These are phyloP conservation scores for Pseudochirops corinnae DNA, from an alignment of 2,797 vertebrate species.

Conservation along the genomic window DNA sequence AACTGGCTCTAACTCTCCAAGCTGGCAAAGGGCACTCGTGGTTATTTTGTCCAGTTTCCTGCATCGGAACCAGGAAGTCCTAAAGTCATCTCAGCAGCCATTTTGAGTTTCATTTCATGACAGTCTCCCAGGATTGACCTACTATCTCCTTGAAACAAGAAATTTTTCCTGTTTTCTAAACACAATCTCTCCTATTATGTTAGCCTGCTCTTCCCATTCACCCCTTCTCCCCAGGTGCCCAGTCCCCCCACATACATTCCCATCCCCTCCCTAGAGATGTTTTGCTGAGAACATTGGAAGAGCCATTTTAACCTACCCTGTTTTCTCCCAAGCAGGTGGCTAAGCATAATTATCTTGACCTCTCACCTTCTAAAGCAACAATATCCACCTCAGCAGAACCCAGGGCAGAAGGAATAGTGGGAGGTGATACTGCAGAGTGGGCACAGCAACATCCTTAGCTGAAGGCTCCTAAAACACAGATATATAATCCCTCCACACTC, in stretches of 20 bases:
- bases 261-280: slow-evolving; percentile 19
- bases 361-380: slow-evolving; percentile 76
- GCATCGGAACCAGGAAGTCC: slow-evolving; percentile 33
- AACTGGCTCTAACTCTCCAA: slow-evolving; percentile 33
- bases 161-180: slow-evolving; percentile 40
- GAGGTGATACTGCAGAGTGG: slow-evolving; percentile 60
- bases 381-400: slow-evolving; percentile 61
- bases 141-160: neutral
- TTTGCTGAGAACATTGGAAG: slow-evolving; percentile 33
- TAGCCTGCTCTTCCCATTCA: neutral
- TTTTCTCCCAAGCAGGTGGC: slow-evolving; percentile 16
- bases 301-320: slow-evolving; percentile 22
- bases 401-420: slow-evolving; percentile 67
- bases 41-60: slow-evolving; percentile 6
- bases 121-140: slow-evolving; percentile 14
- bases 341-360: slow-evolving; percentile 2
- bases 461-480: slow-evolving; percentile 73
- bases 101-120: slow-evolving; percentile 42
- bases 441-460: slow-evolving; percentile 58
- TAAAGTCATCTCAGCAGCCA: slow-evolving; percentile 7
- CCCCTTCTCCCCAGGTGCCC: neutral
- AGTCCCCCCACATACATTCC: neutral
- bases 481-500: neutral
- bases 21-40: neutral
- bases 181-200: neutral